Conservation (phyloP, 1,140 invertebrate genomes). For the Bombus superbus region DNA sequence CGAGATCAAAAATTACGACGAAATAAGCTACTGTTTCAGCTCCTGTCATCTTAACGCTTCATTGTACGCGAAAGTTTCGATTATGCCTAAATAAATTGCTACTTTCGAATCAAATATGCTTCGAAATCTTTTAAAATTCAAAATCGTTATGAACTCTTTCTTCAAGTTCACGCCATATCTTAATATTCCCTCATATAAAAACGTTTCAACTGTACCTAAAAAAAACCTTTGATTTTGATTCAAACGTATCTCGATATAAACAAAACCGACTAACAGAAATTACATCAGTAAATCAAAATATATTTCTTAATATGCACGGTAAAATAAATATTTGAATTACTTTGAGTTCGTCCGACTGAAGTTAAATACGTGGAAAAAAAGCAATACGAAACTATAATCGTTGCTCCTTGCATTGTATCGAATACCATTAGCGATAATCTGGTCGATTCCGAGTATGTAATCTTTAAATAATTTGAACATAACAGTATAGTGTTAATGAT, state of each 20-base stretch:
- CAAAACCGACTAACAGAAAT: background rate
- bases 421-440: constrained; percentile 15
- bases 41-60: background rate
- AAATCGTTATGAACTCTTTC: background rate
- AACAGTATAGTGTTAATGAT: background rate
- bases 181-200: background rate
- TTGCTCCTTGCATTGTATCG: background rate
- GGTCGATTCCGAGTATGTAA: background rate
- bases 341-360: background rate
- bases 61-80: background rate
- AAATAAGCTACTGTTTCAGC: background rate
- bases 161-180: no score
- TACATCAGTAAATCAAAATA: background rate
- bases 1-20: background rate
- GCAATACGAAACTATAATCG: background rate
- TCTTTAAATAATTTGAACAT: background rate
- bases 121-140: background rate
- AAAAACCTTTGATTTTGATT: background rate
- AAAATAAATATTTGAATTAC: background rate
- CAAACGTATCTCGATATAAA: background rate
- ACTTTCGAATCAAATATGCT: background rate
- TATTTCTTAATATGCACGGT: background rate
- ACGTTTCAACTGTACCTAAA: background rate
- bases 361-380: background rate
- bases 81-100: background rate